Base-by-base conservation (phyloP, 92 coral and sea anemone species). In the Zoanthus gigantus region DNA sequence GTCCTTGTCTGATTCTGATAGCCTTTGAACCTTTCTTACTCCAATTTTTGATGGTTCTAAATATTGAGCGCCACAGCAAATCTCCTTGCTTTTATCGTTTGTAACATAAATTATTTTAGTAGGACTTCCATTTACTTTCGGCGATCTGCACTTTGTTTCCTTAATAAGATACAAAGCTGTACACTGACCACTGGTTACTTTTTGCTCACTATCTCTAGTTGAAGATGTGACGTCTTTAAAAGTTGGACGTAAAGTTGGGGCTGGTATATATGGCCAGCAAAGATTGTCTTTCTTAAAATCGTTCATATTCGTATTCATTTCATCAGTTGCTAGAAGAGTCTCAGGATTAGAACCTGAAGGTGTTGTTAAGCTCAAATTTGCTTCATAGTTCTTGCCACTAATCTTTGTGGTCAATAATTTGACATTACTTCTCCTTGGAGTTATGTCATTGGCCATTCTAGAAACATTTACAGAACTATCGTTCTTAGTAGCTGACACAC, bases 101-200 rank as follows among this genome's bases (percentile, higher is more conserved):
- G 75, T 81, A 52, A 67, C 46, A 48, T 81, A 17, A 67, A 81
- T 46, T 66, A 81, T 81, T 50, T 81, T 67, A 13, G 85, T 66
- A 46, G 85, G 60, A 65, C 11, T 50, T 81, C 63, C 75, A 23
- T 47, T 81, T 46, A 34, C 67, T 66, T 11, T 50, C 6, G 85
- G 74, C 15, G 85, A 81, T 14, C 44, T 46, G 63, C 47, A 81
- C 47, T 18, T 28, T 15, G 32, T 45, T 46, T 13, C 65, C 61
- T 81, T 81, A 50, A 81, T 65, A n/a, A 81, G 29, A 63, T 45
- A 81, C 37, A 81, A 9, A 60, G 84, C 73, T 7, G 61, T 0
- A 12, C 56, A 45, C 28, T 46, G 46, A 7, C 18, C 11, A 13
- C 17, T 5, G 16, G 47, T 18, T 16, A 17, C 18, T 29, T 47